Percentiles rank a stretch among this genome's conserved stretches.
phyloP scores from a whole-genome alignment of 2,888 invertebrate genomes.

The Luperina testacea region DNA sequence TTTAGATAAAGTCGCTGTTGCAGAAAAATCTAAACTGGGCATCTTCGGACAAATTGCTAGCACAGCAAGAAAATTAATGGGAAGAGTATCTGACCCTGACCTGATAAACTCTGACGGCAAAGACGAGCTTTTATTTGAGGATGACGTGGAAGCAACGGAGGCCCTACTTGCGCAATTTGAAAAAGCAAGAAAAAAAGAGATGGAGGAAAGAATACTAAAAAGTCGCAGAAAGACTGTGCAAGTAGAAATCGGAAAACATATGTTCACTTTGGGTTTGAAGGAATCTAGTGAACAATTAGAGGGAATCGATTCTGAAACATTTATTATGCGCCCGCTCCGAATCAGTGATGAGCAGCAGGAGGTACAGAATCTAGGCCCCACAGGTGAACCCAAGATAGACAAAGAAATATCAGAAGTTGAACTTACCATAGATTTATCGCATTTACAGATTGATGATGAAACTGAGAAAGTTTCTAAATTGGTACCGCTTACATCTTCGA shows the following conservation, averaged over 20 bases:
- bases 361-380: background rate
- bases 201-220: conserved; percentile 17
- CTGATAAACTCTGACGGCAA: conserved; percentile 38
- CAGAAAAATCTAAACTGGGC: conserved; percentile 12
- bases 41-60: conserved; percentile 42
- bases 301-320: conserved; percentile 17
- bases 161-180: conserved; percentile 63
- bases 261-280: conserved; percentile 58
- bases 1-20: background rate
- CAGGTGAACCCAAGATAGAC: background rate
- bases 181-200: conserved; percentile 50
- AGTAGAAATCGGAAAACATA: conserved; percentile 55
- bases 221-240: conserved; percentile 7
- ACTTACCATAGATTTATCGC: conserved; percentile 16
- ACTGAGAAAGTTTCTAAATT: background rate
- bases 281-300: conserved; percentile 24
- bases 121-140: conserved; percentile 64
- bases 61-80: conserved; percentile 59
- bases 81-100: conserved; percentile 47
- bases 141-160: conserved; percentile 66
- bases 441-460: conserved; percentile 22
- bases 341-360: conserved; percentile 51
- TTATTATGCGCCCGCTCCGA: conserved; percentile 29
- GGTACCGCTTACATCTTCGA: conserved; percentile 14
- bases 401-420: conserved; percentile 14